A percentile compares a stretch with the other conserved stretches of the same genome.
Evolutionary conservation across 2,888 invertebrate genomes (phyloP).

Genomic region (Trachelus iudaicus): DNA sequence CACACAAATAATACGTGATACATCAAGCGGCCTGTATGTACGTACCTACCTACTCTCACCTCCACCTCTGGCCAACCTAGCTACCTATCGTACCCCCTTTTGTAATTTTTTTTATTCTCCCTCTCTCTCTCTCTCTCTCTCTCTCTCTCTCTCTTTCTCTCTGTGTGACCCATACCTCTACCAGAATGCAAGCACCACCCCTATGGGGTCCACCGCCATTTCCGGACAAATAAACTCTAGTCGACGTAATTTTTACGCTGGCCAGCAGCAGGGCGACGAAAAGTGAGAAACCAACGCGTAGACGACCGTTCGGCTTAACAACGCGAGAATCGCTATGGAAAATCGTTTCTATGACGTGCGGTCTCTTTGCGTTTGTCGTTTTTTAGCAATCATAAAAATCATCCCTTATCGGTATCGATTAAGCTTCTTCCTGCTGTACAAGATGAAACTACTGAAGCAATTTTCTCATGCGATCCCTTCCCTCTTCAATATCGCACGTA

Average conservation of each 20-base stretch:
- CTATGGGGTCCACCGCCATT: conserved; percentile 62
- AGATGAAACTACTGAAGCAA: neutral
- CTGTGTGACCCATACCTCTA: conserved; percentile 48
- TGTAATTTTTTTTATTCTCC: conserved; percentile 26
- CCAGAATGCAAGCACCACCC: conserved; percentile 60
- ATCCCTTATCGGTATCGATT: neutral
- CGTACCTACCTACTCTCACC: conserved; percentile 40
- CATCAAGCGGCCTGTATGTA: conserved; percentile 56
- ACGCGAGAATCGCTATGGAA: conserved; percentile 34
- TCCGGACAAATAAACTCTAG: conserved; percentile 69
- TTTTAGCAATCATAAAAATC: neutral
- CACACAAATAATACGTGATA: conserved; percentile 66
- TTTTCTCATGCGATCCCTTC: neutral
- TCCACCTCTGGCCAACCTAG: conserved; percentile 10
- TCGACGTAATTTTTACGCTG: conserved; percentile 79
- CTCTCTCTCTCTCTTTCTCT: conserved; percentile 25
- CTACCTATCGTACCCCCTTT: conserved; percentile 3
- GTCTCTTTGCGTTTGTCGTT: neutral
- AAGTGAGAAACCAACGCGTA: conserved; percentile 50
- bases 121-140: conserved; percentile 22
- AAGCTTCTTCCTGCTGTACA: neutral
- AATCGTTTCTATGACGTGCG: neutral
- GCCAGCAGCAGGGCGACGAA: conserved; percentile 69
- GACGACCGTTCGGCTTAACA: conserved; percentile 45
- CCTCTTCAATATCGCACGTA: neutral